Percentiles rank a stretch among this genome's conserved stretches.
phyloP scores from a whole-genome alignment of 2,113 vertebrate species.

The Mastomys natalensis region DNA sequence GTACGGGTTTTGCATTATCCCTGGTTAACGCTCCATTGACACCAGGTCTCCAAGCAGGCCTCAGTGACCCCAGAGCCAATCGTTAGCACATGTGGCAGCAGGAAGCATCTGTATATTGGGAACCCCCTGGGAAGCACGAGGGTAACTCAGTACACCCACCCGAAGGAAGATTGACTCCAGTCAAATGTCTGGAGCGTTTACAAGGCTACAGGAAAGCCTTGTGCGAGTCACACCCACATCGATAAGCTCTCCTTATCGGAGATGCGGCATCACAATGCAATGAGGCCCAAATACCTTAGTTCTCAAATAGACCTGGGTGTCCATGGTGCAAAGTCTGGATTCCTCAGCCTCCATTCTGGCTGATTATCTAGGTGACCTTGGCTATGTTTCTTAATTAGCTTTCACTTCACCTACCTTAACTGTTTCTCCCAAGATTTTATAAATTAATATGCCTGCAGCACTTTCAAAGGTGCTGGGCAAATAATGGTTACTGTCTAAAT shows the following conservation, averaged over 20 bases:
- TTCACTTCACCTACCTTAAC: background rate
- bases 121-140: background rate
- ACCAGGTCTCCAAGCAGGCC: background rate
- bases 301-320: background rate
- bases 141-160: accelerated
- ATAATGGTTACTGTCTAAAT: background rate
- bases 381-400: background rate
- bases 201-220: background rate
- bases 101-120: accelerated
- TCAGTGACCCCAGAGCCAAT: background rate
- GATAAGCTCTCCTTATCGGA: slow-evolving; percentile 33
- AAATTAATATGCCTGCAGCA: background rate
- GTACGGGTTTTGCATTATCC: too few relatives aligned
- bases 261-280: background rate
- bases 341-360: background rate
- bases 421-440: background rate
- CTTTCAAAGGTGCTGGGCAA: background rate
- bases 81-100: accelerated
- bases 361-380: background rate
- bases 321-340: background rate
- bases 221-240: background rate
- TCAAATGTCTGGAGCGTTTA: background rate
- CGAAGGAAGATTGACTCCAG: background rate
- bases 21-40: background rate
- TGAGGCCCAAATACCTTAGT: background rate